Conservation (phyloP, 37 sponge, comb jelly and placozoan genomes). For the Dysidea cf. avara region DNA sequence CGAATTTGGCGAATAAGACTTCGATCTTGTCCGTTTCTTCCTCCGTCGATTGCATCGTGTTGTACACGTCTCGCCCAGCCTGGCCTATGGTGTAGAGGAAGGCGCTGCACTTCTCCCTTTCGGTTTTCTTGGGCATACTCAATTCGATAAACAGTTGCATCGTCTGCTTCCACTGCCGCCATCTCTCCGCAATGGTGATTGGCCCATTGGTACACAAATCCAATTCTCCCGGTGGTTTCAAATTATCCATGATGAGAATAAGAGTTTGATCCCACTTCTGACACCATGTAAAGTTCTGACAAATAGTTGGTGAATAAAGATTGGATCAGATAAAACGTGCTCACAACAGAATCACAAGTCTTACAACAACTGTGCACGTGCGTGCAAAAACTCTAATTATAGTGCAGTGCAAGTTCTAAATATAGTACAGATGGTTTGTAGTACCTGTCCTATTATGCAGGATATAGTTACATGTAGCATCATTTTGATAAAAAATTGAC, state of each 20-base stretch:
- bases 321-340: too few species aligned
- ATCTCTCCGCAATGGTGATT: background rate
- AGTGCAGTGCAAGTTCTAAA: too few species aligned
- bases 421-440: too few species aligned
- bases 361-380: too few species aligned
- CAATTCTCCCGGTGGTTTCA: slow-evolving; percentile 7
- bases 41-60: background rate
- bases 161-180: background rate
- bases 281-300: slow-evolving; percentile 15
- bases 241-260: slow-evolving; percentile 7
- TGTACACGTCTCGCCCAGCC: slow-evolving; percentile 6
- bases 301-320: too few species aligned
- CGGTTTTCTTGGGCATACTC: background rate
- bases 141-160: slow-evolving; percentile 1
- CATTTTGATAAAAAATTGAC: too few species aligned
- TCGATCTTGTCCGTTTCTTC: slow-evolving; percentile 4
- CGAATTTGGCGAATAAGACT: background rate
- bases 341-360: too few species aligned
- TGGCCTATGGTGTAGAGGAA: background rate
- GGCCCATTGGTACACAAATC: background rate
- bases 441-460: too few species aligned
- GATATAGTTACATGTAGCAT: too few species aligned
- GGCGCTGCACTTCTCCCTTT: background rate
- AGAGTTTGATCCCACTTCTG: too few species aligned
- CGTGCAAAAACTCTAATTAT: too few species aligned